Evolutionary conservation across 2,888 invertebrate genomes (phyloP).

Genomic region (Amblyteles armatorius): DNA sequence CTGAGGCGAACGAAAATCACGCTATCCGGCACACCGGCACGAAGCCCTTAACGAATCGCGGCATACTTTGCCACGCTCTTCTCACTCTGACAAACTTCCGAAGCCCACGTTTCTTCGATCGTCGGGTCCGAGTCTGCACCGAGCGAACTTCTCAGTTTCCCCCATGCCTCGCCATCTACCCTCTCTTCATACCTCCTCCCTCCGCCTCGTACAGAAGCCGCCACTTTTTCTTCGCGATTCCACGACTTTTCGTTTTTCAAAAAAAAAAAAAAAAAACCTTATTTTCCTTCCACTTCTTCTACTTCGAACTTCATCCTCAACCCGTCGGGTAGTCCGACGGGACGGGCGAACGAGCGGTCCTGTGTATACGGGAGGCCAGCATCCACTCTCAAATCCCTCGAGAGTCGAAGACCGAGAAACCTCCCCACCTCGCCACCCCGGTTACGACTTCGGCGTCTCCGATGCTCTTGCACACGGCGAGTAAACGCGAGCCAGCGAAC

Average conservation of each 20-base stretch:
- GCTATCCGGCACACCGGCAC: constrained; percentile 36
- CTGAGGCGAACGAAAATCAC: constrained; percentile 51
- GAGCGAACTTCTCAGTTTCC: constrained; percentile 48
- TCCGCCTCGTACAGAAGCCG: constrained; percentile 21
- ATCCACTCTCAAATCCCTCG: constrained; percentile 39
- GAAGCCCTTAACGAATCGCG: constrained; percentile 55
- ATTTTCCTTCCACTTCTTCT: constrained; percentile 46
- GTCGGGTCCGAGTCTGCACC: constrained; percentile 36
- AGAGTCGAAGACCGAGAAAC: constrained; percentile 29
- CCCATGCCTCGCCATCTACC: constrained; percentile 13
- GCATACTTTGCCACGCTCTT: constrained; percentile 49
- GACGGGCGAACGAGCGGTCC: constrained; percentile 17
- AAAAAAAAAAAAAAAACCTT: not conserved
- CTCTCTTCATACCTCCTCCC: not conserved
- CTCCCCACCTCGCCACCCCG: not conserved
- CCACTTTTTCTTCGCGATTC: constrained; percentile 42
- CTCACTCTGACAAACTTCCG: constrained; percentile 52
- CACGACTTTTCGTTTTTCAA: constrained; percentile 32
- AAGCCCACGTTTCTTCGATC: constrained; percentile 63
- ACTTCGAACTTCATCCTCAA: constrained; percentile 38
- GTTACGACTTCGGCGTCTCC: constrained; percentile 14
- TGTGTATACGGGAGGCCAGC: constrained; percentile 19
- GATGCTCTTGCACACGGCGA: constrained; percentile 11
- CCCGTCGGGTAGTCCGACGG: constrained; percentile 22
- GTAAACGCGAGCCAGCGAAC: constrained; percentile 20